phyloP scores from a whole-genome alignment of 2,888 invertebrate species.

The Trissolcus japonicus region DNA sequence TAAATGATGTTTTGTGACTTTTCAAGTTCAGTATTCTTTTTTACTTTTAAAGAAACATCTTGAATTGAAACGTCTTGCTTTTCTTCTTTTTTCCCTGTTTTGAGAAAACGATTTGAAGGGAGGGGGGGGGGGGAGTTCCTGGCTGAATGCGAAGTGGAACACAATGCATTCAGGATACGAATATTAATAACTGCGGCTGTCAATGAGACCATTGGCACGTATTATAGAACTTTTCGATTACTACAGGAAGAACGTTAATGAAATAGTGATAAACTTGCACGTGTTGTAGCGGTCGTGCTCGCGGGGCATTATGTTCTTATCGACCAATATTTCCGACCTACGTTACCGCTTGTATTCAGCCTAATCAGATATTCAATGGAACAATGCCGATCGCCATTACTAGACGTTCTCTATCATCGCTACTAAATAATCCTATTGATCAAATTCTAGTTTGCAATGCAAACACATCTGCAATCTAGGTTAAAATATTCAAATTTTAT shows the following conservation, averaged over 20 bases:
- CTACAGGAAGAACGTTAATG: slow-evolving; percentile 33
- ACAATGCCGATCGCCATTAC: slow-evolving; percentile 23
- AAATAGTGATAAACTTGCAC: slow-evolving; percentile 35
- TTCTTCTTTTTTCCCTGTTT: too few species aligned
- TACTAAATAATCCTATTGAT: slow-evolving; percentile 27
- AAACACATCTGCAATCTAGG: slow-evolving; percentile 1
- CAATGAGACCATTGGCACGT: slow-evolving; percentile 29
- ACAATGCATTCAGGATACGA: slow-evolving; percentile 17
- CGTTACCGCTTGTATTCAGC: slow-evolving; percentile 25
- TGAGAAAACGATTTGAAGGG: background rate
- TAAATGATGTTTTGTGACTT: too few species aligned
- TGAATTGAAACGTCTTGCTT: too few species aligned
- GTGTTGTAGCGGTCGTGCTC: slow-evolving; percentile 15
- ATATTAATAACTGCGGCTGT: slow-evolving; percentile 29
- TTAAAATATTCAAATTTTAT: slow-evolving; percentile 1
- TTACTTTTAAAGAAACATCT: too few species aligned
- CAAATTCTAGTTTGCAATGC: slow-evolving; percentile 9
- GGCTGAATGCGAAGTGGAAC: slow-evolving; percentile 6
- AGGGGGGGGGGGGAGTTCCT: too few species aligned
- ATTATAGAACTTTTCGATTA: slow-evolving; percentile 22
- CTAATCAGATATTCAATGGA: slow-evolving; percentile 40
- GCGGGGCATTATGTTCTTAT: slow-evolving; percentile 10
- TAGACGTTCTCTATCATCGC: slow-evolving; percentile 13
- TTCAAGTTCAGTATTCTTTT: too few species aligned
- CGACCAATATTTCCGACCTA: slow-evolving; percentile 29